Base-by-base conservation (phyloP, 2,797 vertebrate species). In the Diceros bicornis region DNA sequence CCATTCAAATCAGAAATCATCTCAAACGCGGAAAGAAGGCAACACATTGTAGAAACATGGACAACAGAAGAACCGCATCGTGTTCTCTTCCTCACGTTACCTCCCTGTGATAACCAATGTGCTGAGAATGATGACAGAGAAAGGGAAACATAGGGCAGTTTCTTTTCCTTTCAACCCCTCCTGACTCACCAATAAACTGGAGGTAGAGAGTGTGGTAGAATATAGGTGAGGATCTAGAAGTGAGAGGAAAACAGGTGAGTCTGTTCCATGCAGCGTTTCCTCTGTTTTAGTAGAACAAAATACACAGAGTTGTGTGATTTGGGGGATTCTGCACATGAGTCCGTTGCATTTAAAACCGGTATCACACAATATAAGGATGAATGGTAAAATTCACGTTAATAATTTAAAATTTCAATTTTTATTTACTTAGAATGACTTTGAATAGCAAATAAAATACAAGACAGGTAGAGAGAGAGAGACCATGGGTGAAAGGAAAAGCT, bases 21-120 rank as follows among this genome's bases (percentile, higher is more conserved):
- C 34, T n/a, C 50, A 17, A 34, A 20, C 7, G 18, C 7, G 4
- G 91, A 29, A 32, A 17, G 37, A 29, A 34, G 29, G 47, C n/a
- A 0, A 1, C 0, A 2, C 6, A 0, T 11, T 41, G 68, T 20
- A 34, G 64, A 37, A 41, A n/a, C 13, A 1, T 0, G 1, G 59
- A 29, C 16, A 2, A 1, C 18, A 0, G 2, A 59, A 29, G 21
- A 10, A 20, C 13, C 27, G 50, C 11, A 0, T 3, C 13, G 7
- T 3, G 0, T 4, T 50, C n/a, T 37, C 72, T 25, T 11, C 23
- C 17, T n/a, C 11, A 0, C 0, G 21, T 6, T 27, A 7, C 25
- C 10, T 9, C 12, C 20, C 37, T 18, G 9, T 10, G 3, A 37
- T 0, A 41, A 16, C 27, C 32, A 29, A 17, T 23, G 6, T 25